These are phyloP conservation scores for Byasa hedistus DNA, from an alignment of 2,888 invertebrate genomes.

Conservation along the genomic window DNA sequence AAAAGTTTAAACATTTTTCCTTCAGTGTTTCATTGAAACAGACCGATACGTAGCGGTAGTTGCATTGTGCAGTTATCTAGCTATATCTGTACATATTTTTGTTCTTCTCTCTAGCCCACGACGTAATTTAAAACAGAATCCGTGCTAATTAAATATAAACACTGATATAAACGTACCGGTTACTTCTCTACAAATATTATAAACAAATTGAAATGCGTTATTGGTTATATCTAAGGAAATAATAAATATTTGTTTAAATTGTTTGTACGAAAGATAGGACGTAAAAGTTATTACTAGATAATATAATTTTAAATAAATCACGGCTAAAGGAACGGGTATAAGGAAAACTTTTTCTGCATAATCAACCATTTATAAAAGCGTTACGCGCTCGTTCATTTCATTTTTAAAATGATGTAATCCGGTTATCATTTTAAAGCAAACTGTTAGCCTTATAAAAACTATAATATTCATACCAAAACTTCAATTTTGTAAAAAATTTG, in stretches of 20 bases:
- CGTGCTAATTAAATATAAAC: constrained; percentile 14
- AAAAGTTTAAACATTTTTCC: not conserved
- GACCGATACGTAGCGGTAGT: constrained; percentile 1
- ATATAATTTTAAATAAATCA: too few relatives aligned
- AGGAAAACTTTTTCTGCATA: too few relatives aligned
- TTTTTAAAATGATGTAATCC: too few relatives aligned
- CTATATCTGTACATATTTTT: not conserved
- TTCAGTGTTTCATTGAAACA: constrained; percentile 6
- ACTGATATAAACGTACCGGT: constrained; percentile 12
- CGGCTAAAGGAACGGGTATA: too few relatives aligned
- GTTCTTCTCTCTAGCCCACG: not conserved
- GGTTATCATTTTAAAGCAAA: too few relatives aligned
- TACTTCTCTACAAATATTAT: constrained; percentile 11
- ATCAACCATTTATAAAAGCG: too few relatives aligned
- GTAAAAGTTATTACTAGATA: not conserved
- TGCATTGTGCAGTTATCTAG: not conserved
- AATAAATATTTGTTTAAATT: constrained; percentile 15
- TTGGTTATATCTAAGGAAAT: not conserved
- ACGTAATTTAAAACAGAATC: constrained; percentile 10
- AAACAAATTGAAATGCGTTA: constrained; percentile 4
- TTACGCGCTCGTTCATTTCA: too few relatives aligned
- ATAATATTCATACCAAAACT: too few relatives aligned
- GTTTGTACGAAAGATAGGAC: not conserved
- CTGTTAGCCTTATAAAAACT: too few relatives aligned
- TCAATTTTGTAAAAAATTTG: too few relatives aligned